Evolutionary conservation across 30 jellyfish, hydroid and myxozoan genomes (phyloP).

Genomic region (Aurelia sp.): DNA sequence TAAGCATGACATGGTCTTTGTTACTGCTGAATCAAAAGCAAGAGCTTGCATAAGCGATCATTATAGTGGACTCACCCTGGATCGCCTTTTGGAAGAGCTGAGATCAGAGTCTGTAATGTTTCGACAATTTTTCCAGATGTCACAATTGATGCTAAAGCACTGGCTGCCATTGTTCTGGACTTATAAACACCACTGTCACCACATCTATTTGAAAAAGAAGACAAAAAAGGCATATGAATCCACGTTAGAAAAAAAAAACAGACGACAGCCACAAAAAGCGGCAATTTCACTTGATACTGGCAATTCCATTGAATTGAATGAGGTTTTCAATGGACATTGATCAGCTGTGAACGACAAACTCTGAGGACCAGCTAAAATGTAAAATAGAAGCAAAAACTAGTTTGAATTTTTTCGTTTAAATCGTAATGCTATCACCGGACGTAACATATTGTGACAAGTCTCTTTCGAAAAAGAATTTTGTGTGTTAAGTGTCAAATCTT

Average conservation of each 20-base stretch:
- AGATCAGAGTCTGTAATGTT: slow-evolving; percentile 21
- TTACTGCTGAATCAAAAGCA: not conserved
- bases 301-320: too few species aligned
- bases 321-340: too few species aligned
- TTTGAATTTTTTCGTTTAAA: too few species aligned
- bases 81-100: not conserved
- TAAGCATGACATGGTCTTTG: not conserved
- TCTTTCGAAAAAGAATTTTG: not conserved
- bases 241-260: too few species aligned
- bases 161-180: slow-evolving; percentile 88
- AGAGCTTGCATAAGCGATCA: not conserved
- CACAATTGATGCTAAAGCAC: slow-evolving; percentile 73
- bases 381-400: too few species aligned
- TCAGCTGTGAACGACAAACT: too few species aligned
- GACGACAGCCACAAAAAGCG: too few species aligned
- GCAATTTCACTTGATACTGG: too few species aligned
- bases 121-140: slow-evolving; percentile 65
- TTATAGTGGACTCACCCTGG: not conserved
- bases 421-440: too few species aligned
- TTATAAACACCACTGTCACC: slow-evolving; percentile 79
- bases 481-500: not conserved
- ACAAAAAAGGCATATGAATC: too few species aligned
- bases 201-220: slow-evolving; percentile 40
- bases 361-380: too few species aligned
- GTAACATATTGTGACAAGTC: not conserved